Percentiles rank a stretch among this genome's conserved stretches.
Evolutionary conservation across 2,888 invertebrate species (phyloP).

Genomic region (Melanotus villosus): DNA sequence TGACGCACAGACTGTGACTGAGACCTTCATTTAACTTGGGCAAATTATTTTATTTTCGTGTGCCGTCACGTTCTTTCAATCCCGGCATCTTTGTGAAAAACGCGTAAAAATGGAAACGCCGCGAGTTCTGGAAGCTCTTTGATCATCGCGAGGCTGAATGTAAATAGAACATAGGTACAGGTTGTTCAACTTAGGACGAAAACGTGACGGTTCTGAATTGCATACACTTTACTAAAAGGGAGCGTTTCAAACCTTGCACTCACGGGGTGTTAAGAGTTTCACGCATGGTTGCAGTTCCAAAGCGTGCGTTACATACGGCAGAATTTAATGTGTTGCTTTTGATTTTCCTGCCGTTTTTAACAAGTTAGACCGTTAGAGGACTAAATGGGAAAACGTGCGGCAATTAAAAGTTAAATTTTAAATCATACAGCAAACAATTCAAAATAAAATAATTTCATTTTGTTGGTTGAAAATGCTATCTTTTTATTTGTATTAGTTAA

Average conservation of each 20-base stretch:
- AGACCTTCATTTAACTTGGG: constrained; percentile 39
- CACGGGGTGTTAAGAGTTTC: constrained; percentile 16
- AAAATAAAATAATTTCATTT: too few relatives aligned
- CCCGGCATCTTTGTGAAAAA: constrained; percentile 33
- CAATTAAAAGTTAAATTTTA: too few relatives aligned
- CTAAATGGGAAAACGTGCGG: too few relatives aligned
- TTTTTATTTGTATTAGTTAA: too few relatives aligned
- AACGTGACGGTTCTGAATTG: not conserved
- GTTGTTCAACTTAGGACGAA: constrained; percentile 18
- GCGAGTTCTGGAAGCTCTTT: constrained; percentile 21
- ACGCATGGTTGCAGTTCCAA: constrained; percentile 3
- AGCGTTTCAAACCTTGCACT: constrained; percentile 16
- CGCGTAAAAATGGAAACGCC: constrained; percentile 41
- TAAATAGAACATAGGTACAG: constrained; percentile 28
- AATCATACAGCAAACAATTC: too few relatives aligned
- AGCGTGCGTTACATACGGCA: not conserved
- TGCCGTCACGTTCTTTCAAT: constrained; percentile 39
- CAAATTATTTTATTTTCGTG: constrained; percentile 42
- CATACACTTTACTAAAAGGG: not conserved
- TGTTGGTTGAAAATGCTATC: too few relatives aligned
- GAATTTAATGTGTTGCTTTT: not conserved
- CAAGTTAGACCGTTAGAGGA: not conserved
- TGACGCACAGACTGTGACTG: constrained; percentile 39
- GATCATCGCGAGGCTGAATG: constrained; percentile 26
- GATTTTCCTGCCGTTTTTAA: not conserved